phyloP scores from a whole-genome alignment of 37 sponge, comb jelly and placozoan species.

The Petrosia ficiformis region DNA sequence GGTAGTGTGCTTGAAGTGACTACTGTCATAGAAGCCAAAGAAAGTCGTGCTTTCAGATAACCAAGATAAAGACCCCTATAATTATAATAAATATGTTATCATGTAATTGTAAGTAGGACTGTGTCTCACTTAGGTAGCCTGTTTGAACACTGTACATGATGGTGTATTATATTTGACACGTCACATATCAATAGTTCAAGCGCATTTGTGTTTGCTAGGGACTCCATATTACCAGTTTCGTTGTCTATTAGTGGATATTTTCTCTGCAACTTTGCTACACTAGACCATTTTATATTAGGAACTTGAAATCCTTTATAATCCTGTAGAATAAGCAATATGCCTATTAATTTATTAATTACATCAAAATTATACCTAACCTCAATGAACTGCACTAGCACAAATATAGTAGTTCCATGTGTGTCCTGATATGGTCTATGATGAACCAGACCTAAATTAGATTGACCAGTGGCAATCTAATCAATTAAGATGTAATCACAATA shows the following conservation, averaged over 20 bases:
- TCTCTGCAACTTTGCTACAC: slow-evolving; percentile 18
- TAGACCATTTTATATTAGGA: slow-evolving; percentile 12
- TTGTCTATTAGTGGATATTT: not conserved
- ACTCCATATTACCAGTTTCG: not conserved
- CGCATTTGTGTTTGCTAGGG: slow-evolving; percentile 11
- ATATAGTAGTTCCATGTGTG: slow-evolving; percentile 45
- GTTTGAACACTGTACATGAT: slow-evolving; percentile 21
- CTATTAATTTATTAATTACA: not conserved
- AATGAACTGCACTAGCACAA: slow-evolving; percentile 48
- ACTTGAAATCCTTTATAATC: slow-evolving; percentile 1
- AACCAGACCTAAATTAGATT: slow-evolving; percentile 56
- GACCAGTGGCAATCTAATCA: slow-evolving; percentile 24
- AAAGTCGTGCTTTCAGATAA: slow-evolving; percentile 59
- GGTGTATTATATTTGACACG: slow-evolving; percentile 30
- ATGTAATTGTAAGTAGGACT: not conserved
- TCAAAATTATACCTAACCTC: slow-evolving; percentile 8
- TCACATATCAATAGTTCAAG: slow-evolving; percentile 50
- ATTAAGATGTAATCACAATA: not conserved
- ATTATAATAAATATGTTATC: slow-evolving; percentile 1
- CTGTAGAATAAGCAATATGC: not conserved
- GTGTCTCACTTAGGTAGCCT: slow-evolving; percentile 21
- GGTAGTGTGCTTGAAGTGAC: slow-evolving; percentile 53
- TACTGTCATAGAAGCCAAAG: slow-evolving; percentile 64
- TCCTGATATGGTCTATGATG: slow-evolving; percentile 65
- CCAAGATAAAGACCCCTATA: slow-evolving; percentile 83